These are phyloP conservation scores for Drosophila mayaguana DNA, from an alignment of 2,888 invertebrate genomes.

Conservation along the genomic window DNA sequence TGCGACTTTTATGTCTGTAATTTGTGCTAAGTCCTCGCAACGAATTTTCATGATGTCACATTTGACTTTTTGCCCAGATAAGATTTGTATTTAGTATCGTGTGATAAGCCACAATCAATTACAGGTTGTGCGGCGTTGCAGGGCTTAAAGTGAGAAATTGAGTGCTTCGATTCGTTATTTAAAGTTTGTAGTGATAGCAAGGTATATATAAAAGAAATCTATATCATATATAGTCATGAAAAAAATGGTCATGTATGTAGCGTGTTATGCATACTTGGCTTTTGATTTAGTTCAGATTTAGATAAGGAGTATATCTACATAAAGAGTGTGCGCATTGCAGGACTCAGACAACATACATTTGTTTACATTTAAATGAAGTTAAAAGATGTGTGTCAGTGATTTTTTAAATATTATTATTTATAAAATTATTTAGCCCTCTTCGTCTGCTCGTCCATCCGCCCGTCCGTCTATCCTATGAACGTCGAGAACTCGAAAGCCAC, in stretches of 20 bases:
- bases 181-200: not conserved
- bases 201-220: not conserved
- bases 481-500: no score
- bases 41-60: slow-evolving; percentile 46
- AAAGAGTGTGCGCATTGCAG: no score
- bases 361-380: no score
- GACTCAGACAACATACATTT: no score
- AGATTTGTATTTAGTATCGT: slow-evolving; percentile 42
- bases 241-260: not conserved
- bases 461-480: no score
- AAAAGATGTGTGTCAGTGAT: no score
- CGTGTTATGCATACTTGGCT: not conserved
- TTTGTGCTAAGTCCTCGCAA: slow-evolving; percentile 44
- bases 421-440: no score
- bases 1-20: slow-evolving; percentile 48
- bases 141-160: not conserved
- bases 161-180: not conserved
- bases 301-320: not conserved
- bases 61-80: slow-evolving; percentile 38
- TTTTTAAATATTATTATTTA: no score
- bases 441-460: no score
- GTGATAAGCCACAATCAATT: slow-evolving; percentile 39
- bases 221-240: not conserved
- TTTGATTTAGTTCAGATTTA: not conserved
- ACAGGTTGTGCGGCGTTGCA: not conserved